Evolutionary conservation across 30 jellyfish, hydroid and myxozoan genomes (phyloP).

Genomic region (Mastigias papua): DNA sequence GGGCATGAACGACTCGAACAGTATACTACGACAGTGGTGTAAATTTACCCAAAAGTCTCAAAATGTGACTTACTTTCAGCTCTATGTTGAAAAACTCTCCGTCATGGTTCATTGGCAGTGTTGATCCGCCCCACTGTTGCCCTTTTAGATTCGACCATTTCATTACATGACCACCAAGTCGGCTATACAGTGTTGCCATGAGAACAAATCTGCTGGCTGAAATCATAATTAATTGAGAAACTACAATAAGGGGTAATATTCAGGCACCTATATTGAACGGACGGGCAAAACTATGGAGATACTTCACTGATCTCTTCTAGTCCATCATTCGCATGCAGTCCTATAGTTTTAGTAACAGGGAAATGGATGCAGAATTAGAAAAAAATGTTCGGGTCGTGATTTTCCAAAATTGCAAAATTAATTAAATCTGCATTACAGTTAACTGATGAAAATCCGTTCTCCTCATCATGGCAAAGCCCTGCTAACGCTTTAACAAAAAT

Average conservation of each 20-base stretch:
- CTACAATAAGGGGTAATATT: background rate
- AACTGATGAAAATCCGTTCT: no score
- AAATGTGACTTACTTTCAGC: conserved; percentile 56
- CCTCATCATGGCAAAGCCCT: no score
- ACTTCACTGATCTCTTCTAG: no score
- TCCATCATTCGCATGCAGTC: no score
- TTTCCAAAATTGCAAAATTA: no score
- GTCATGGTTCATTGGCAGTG: conserved; percentile 85
- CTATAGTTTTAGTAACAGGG: no score
- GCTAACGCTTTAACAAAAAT: no score
- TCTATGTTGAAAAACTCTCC: conserved; percentile 94
- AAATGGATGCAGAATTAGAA: no score
- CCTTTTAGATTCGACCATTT: conserved; percentile 95
- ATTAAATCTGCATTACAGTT: no score
- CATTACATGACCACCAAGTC: conserved; percentile 97
- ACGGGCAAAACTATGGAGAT: background rate
- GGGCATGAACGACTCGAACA: background rate
- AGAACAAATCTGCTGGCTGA: conserved; percentile 87
- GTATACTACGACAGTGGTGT: background rate
- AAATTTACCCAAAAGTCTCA: background rate
- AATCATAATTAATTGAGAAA: background rate
- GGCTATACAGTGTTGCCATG: conserved; percentile 92
- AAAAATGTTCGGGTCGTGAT: no score
- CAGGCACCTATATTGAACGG: background rate
- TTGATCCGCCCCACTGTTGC: conserved; percentile 99